Conservation (phyloP, 2,113 vertebrate species). For the Phylloscopus trochilus region DNA sequence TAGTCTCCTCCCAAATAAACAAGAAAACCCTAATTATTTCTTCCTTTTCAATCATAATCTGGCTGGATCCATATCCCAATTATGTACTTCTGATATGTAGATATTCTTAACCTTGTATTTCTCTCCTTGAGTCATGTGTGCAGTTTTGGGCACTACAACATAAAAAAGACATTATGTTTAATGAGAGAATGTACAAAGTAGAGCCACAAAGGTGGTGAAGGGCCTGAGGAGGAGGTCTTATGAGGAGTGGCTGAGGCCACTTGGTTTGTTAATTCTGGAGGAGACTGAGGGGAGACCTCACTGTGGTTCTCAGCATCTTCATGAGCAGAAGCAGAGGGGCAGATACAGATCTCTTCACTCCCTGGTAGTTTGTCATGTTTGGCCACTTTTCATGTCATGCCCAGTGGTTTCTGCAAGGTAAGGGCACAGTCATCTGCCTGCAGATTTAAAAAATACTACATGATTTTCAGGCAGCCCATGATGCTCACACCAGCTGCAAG, state of each 20-base stretch:
- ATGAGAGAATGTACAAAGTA: fast-evolving
- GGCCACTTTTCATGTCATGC: not conserved
- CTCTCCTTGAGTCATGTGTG: not conserved
- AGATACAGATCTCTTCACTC: not conserved
- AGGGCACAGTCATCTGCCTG: not conserved
- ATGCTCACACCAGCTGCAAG: not conserved
- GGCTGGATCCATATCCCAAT: not conserved
- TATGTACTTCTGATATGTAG: not conserved
- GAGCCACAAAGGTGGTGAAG: not conserved
- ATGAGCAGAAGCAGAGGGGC: fast-evolving
- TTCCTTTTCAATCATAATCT: not conserved
- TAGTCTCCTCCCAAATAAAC: not conserved
- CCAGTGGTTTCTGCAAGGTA: not conserved
- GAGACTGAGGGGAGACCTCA: not conserved
- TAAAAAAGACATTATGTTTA: not conserved
- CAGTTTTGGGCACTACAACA: not conserved
- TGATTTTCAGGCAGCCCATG: not conserved
- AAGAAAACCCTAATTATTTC: not conserved
- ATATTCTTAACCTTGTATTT: not conserved
- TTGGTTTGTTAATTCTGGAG: not conserved
- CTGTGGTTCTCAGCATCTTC: not conserved
- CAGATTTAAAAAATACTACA: not conserved
- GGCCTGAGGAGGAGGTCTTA: not conserved
- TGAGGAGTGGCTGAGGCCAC: not conserved
- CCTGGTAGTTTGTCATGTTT: not conserved